Base-by-base conservation (phyloP, 37 sponge, comb jelly and placozoan genomes). In the Cliona cf. orientalis region DNA sequence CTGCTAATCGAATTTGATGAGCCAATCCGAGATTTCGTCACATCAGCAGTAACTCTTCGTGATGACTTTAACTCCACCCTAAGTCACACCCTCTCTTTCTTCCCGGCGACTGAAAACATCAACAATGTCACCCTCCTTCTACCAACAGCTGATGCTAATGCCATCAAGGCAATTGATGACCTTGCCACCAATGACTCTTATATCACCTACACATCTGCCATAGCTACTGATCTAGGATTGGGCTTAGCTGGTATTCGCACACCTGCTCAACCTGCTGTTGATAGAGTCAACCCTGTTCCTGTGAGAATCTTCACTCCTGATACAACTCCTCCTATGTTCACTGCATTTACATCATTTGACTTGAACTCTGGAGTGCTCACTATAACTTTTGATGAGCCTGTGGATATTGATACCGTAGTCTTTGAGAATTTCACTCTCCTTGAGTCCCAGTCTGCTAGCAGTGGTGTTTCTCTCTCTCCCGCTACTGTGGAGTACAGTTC, bases 1-100 rank as follows among this genome's bases (percentile, higher is more conserved):
- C 39, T 96, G 31, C 55, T 69, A 26, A 62, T 96, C 39, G 89
- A 78, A 31, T 96, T 96, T 69, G 72, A 86, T 72, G 97, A 96
- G 55, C 91, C 97, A 0, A 64, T 96, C 38, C 74, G 85, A 53
- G 34, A 74, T 1, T 58, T 92, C 46, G 22, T 38, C 14, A 46
- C 86, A 4, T 66, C 91, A 66, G 91, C 89, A 19, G 42, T 95
- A 19, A 91, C 91, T 3, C 66, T 95, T n/a, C 91, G 80, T 46
- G 66, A 84, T 70, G 56, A 40, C 9, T 57, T 77, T 44, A 90
- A 85, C 71, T 71, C 82, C 25, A 88, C 81, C 26, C 39, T 76
- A 9, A 72, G 4, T 77, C 59, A 81, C 37, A 80, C 76, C 0
- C 72, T 96, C 36, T 70, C 79, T 21, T 43, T 87, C 53, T 71